Evolutionary conservation across 2,888 invertebrate species (phyloP).

Genomic region (Leucophenga montana): DNA sequence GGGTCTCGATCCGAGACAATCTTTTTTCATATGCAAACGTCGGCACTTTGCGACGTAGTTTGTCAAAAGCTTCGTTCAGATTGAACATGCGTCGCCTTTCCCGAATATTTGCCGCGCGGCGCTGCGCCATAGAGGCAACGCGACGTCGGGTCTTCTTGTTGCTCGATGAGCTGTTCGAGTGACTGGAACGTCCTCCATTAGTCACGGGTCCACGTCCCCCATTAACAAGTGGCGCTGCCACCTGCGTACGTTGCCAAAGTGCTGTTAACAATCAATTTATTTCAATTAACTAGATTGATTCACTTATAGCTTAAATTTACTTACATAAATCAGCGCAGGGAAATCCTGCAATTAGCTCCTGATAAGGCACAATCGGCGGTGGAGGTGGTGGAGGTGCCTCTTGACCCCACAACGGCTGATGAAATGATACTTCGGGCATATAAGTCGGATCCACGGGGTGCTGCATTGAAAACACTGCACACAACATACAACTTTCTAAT

Average conservation of each 20-base stretch:
- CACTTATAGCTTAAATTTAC: conserved; percentile 20
- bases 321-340: conserved; percentile 79
- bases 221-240: conserved; percentile 73
- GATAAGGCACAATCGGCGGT: conserved; percentile 78
- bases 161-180: conserved; percentile 63
- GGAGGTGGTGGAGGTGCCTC: conserved; percentile 76
- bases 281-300: background rate
- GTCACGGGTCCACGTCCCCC: conserved; percentile 65
- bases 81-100: conserved; percentile 96
- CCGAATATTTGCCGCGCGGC: conserved; percentile 93
- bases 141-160: conserved; percentile 88
- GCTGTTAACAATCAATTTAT: conserved; percentile 51
- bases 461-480: conserved; percentile 56
- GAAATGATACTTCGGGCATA: conserved; percentile 71
- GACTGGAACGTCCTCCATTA: conserved; percentile 51
- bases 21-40: conserved; percentile 98
- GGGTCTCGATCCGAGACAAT: conserved; percentile 94
- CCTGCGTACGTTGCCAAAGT: conserved; percentile 77
- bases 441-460: conserved; percentile 71
- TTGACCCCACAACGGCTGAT: conserved; percentile 71
- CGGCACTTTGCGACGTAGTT: conserved; percentile 90
- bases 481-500: background rate
- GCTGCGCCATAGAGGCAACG: conserved; percentile 91
- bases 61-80: conserved; percentile 96
- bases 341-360: conserved; percentile 82